Evolutionary conservation across 2,797 vertebrate species (phyloP), one percentile per base, ranked within the genome.

Genomic region (Siniperca undulata): DNA sequence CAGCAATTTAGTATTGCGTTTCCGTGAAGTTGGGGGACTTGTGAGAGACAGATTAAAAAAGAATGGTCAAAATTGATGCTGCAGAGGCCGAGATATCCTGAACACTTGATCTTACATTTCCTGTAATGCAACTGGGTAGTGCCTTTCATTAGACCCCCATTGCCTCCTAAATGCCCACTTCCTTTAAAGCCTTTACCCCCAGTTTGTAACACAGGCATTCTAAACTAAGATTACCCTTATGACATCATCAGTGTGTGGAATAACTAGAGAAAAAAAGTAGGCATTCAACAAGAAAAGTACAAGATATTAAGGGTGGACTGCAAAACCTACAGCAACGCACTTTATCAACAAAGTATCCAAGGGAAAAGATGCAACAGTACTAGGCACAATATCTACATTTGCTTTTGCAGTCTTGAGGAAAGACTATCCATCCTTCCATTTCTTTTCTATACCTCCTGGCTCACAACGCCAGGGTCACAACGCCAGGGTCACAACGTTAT

Each of bases 261-360:
- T 55, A 40, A 70, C 9, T n/a, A 27, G 1, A 70, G 17, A 53
- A 44, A 42, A 71, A 68, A 73, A 38, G 1, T 0, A n/a, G 6
- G 14, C 6, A 50, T n/a, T 52, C n/a, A 79, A 72, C 24, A 65
- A 61, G 40, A 59, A 38, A 42, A 24, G 36, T 52, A 27, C 3
- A 38, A 56, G 16, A 74, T 84, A 68, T 62, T 70, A 74, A 67
- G 77, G 74, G 38, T 56, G 66, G 44, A 70, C 30, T 44, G 44
- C 16, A 71, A 78, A 80, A 53, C 42, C 19, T 52, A 4, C 30
- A 83, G 34, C 36, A 53, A 53, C n/a, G 62, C 11, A 34, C 50
- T 71, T 77, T 19, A 69, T 79, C 77, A 80, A 72, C 56, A 70
- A 76, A 71, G 20, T 38, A 56, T 60, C n/a, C 8, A 8, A 36